These are phyloP conservation scores for Macrotrachela quadricornifera DNA, from an alignment of 1,140 invertebrate genomes.

Conservation along the genomic window DNA sequence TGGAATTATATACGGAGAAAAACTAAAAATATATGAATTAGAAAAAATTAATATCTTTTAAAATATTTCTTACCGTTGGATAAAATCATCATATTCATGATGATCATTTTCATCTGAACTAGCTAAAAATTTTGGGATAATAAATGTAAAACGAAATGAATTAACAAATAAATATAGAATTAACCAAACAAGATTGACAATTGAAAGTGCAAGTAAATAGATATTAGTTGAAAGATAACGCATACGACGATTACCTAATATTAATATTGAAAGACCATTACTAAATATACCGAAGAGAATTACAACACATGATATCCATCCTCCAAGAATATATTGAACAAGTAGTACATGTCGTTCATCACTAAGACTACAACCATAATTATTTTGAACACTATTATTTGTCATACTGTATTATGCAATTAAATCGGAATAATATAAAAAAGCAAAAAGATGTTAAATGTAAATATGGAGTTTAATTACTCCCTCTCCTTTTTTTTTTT, in stretches of 20 bases:
- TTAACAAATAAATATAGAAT: conserved; percentile 1
- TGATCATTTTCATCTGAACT: too few species aligned
- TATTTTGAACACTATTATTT: too few species aligned
- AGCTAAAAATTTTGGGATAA: not conserved
- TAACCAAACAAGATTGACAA: conserved; percentile 6
- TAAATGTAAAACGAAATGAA: conserved; percentile 1
- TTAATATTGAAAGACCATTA: conserved; percentile 3
- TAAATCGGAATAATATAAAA: too few species aligned
- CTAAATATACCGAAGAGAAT: not conserved
- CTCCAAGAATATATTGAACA: too few species aligned
- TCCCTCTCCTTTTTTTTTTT: too few species aligned
- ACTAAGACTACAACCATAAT: too few species aligned
- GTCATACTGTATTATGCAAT: too few species aligned
- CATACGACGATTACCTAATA: conserved; percentile 2
- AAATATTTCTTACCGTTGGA: not conserved
- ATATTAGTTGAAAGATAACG: conserved; percentile 6
- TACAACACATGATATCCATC: not conserved
- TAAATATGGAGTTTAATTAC: too few species aligned
- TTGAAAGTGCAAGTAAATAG: not conserved
- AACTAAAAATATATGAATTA: conserved; percentile 1
- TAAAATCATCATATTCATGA: too few species aligned
- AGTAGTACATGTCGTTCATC: too few species aligned
- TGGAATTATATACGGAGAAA: conserved; percentile 3
- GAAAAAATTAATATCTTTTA: too few species aligned
- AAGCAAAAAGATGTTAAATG: too few species aligned